Base-by-base conservation (phyloP, 1,140 invertebrate species). In the Charaxes varanes region DNA sequence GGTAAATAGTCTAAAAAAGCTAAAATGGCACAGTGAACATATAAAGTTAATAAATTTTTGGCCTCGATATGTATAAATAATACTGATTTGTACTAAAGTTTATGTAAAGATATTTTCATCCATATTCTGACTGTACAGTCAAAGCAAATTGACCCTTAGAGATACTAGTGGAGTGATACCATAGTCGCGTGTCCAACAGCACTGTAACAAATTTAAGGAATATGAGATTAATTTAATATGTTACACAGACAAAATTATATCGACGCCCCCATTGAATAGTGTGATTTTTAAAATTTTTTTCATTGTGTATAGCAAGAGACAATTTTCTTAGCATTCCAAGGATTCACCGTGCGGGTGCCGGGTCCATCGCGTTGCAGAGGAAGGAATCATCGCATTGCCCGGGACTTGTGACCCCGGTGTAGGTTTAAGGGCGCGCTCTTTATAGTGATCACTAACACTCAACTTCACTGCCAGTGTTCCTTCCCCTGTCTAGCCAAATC, bases 91-190 rank as follows among this genome's bases (percentile, higher is more conserved):
- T 74, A 67, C 53, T 68, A 21, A 48, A 48, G 26, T 27, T 10
- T 44, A 22, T 24, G 14, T 35, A 10, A 14, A 28, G 13, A 19
- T 12, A 26, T 30, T 7, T 34, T 87, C 83, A 94, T 51, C 94
- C 95, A 73, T 95, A 98, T 74, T 97, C 96, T 0, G 96, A 97
- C 47, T 96, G 95, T 36, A 97, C 89, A 4, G 94, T 95, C 10
- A 97, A 86, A 63, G 94, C 96, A 55, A 97, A 91, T 54, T 94
- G 89, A n/a, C 90, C 88, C 37, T 93, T 91, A 27, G 93, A 87
- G 28, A 97, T 93, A 38, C 86, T 87, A 21, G 96, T 98, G 17
- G 92, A 89, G 84, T 97, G 95, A 77, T 95, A 97, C 96, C 96
- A 98, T 43, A 93, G 88, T 62, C 96, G 90, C 0, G 96, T 97